Conservation (phyloP, 2,888 invertebrate species). For the Drosophila leonis region DNA sequence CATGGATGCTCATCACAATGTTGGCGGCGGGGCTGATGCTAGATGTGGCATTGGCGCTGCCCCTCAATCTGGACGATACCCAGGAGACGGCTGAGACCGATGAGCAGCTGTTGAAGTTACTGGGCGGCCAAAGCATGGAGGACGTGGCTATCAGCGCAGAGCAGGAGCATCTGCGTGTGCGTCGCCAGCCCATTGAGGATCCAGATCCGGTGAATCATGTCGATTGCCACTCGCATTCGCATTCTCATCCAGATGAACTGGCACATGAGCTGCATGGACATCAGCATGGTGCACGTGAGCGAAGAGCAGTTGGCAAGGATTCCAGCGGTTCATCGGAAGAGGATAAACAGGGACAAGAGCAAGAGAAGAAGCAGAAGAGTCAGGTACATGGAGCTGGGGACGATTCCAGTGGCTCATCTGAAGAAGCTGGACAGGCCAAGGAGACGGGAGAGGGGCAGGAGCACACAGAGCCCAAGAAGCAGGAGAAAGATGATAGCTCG, state of each 20-base stretch:
- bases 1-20: constrained; percentile 14
- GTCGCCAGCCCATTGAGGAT: constrained; percentile 25
- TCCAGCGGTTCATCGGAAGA: constrained; percentile 22
- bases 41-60: constrained; percentile 13
- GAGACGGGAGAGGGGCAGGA: not conserved
- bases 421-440: no score
- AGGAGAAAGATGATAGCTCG: not conserved
- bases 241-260: constrained; percentile 18
- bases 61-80: constrained; percentile 10
- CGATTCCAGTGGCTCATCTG: constrained; percentile 1
- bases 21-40: constrained; percentile 30
- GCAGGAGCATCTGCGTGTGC: not conserved
- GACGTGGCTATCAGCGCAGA: constrained; percentile 12
- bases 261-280: constrained; percentile 13
- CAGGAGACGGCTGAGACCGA: constrained; percentile 10
- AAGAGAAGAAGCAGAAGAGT: not conserved
- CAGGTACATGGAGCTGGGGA: not conserved
- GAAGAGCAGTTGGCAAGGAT: not conserved
- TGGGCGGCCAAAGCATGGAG: constrained; percentile 19
- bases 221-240: not conserved
- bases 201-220: constrained; percentile 4
- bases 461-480: not conserved
- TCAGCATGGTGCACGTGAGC: not conserved
- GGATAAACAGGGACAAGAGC: not conserved
- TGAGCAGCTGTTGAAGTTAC: not conserved